phyloP scores from a whole-genome alignment of 2,113 vertebrate genomes.

The Tangachromis dhanisi region DNA sequence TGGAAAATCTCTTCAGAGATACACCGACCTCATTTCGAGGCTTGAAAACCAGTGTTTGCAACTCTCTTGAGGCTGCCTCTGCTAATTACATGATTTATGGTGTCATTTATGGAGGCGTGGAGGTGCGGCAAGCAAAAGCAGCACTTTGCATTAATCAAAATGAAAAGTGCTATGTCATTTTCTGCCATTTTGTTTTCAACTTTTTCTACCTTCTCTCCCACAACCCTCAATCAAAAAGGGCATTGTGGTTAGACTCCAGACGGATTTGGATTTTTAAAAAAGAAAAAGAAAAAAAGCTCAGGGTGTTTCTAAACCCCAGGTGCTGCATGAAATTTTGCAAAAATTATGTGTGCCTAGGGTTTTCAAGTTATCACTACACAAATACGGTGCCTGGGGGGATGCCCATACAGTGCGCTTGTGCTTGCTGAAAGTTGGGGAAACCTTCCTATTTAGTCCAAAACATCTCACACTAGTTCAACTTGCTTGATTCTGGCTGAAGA shows the following conservation, averaged over 20 bases:
- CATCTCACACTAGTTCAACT: not conserved
- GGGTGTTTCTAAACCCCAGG: not conserved
- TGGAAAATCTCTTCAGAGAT: conserved; percentile 15
- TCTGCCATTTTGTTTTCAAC: not conserved
- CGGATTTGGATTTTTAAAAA: not conserved
- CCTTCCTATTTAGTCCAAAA: not conserved
- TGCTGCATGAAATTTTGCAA: not conserved
- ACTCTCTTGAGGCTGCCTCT: not conserved
- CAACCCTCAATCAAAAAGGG: not conserved
- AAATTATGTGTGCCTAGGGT: not conserved
- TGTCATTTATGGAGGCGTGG: conserved; percentile 18
- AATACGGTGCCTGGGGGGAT: not conserved
- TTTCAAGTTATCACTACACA: not conserved
- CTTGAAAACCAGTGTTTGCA: not conserved
- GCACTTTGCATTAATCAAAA: conserved; percentile 36
- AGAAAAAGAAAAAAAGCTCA: not conserved
- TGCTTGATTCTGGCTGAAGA: not conserved
- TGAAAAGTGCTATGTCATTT: conserved; percentile 15
- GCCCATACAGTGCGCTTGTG: not conserved
- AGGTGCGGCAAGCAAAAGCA: not conserved
- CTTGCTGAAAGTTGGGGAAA: not conserved
- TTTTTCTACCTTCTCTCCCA: not conserved
- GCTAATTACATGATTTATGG: conserved; percentile 54
- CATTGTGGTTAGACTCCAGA: not conserved
- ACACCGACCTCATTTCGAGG: conserved; percentile 26